Evolutionary conservation across 2,888 invertebrate genomes (phyloP), one percentile per base, ranked within the genome.

Genomic region (Nemotelus pantherinus): DNA sequence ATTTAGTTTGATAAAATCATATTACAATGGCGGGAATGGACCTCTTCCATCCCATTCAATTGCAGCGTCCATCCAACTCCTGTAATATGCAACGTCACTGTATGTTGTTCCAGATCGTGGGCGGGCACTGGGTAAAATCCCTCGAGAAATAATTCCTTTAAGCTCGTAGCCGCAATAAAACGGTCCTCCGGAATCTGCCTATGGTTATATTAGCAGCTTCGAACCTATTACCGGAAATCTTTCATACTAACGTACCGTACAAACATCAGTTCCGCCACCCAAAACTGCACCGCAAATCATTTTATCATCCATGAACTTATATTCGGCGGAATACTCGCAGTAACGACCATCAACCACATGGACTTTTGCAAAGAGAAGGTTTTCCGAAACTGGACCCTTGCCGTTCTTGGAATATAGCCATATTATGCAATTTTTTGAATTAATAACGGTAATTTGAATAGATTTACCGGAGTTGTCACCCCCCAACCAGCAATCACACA

Each of bases 11-110:
- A 7, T 50, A 50, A 25, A 25, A 25, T 25, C 50, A 50, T 9
- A 50, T 50, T 63, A 63, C 63, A 67, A 67, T n/a, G 65, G 65
- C n/a, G 65, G 65, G n/a, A 67, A 67, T 10, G 65, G 65, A 10
- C 65, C 65, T 47, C 47, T 67, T 67, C 65, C 65, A 3, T 47
- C 65, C 65, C 65, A 67, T 4, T 3, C 9, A 7, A 67, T 67
- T 47, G 65, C 65, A 10, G 65, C 65, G 7, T 67, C 65, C 10
- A 67, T 67, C 65, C 65, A 67, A 67, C 65, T 67, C 6, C 65
- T 44, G 47, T 67, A 67, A 7, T 67, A 67, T 47, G 65, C 65
- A 3, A 67, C 65, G n/a, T 67, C 65, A 39, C 65, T 67, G 47
- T 67, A 67, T 5, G 65, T 67, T 2, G 65, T 67, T 44, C 65